Percentiles rank a stretch among this genome's conserved stretches.
Conservation (phyloP, 2,888 invertebrate genomes). For the Hypena proboscidalis region DNA sequence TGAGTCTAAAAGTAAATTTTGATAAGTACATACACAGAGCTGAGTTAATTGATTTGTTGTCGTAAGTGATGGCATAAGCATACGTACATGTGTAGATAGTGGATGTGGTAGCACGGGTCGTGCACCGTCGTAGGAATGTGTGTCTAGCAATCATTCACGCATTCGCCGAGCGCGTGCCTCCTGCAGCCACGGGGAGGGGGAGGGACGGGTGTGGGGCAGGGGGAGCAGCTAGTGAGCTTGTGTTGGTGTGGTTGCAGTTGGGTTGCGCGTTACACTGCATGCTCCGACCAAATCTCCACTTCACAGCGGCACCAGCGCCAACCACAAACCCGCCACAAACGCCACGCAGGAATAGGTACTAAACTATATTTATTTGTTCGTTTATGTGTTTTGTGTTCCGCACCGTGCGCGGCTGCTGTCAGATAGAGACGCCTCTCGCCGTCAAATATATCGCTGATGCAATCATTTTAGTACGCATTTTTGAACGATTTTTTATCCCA, state of each 20-base stretch:
- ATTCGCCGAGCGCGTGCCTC: slow-evolving; percentile 20
- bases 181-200: slow-evolving; percentile 49
- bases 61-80: slow-evolving; percentile 60
- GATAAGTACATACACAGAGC: slow-evolving; percentile 41
- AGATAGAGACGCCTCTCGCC: slow-evolving; percentile 74
- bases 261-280: slow-evolving; percentile 96
- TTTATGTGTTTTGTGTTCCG: slow-evolving; percentile 83
- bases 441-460: slow-evolving; percentile 70
- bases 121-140: slow-evolving; percentile 31
- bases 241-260: slow-evolving; percentile 92
- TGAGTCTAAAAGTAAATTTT: slow-evolving; percentile 35
- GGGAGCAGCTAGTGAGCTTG: slow-evolving; percentile 78
- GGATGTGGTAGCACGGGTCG: slow-evolving; percentile 75
- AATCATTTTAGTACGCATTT: slow-evolving; percentile 72
- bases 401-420: slow-evolving; percentile 78
- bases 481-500: slow-evolving; percentile 60
- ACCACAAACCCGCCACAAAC: slow-evolving; percentile 84
- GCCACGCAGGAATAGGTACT: slow-evolving; percentile 85
- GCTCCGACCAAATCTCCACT: slow-evolving; percentile 89
- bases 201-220: slow-evolving; percentile 37
- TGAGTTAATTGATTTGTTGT: slow-evolving; percentile 75
- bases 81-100: slow-evolving; percentile 66
- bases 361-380: slow-evolving; percentile 79
- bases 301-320: slow-evolving; percentile 85
- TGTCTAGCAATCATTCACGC: slow-evolving; percentile 35